Base-by-base conservation (phyloP, 2,888 invertebrate genomes). In the Limenitis camilla region DNA sequence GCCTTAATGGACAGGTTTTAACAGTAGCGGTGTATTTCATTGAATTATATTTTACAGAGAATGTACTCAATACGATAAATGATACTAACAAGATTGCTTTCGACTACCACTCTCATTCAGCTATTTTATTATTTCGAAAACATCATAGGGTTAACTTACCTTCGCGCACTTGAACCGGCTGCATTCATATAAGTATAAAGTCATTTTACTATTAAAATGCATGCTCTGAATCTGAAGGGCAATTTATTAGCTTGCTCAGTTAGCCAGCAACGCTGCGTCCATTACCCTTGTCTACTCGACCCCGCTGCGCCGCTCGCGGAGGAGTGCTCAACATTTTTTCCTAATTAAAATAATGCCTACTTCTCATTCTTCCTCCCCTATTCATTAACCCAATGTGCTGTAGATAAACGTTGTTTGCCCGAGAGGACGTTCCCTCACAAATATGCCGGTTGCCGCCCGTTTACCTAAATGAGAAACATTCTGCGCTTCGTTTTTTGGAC, bases 261-360 rank as follows among this genome's bases (percentile, higher is more conserved):
- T 58, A 58, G 56, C 61, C 60, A 56, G 52, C 58, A 52, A 51
- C 50, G 55, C 59, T 38, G 54, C 56, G 55, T 57, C 55, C 60
- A 60, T 60, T 60, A 61, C 60, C 56, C 60, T 47, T 55, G 59
- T 59, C 55, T 55, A 52, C 52, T 55, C 56, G 48, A 56, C 55
- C 59, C 57, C 52, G 58, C 56, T 63, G 68, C 56, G 41, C 57
- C 52, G 60, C 62, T 61, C 69, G 71, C 71, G 69, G 71, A 72
- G 71, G 71, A 66, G 64, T 68, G 60, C 58, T 66, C 67, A 71
- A 65, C 66, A 67, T 76, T 81, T 82, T 84, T 83, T 81, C 81
- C 83, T 84, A 84, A 86, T 85, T 85, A 85, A 83, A 84, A 84
- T 84, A 85, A 85, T 85, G 82, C 79, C 74, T 80, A 72, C 74